Evolutionary conservation across 2,113 vertebrate genomes (phyloP).

Genomic region (Paratilapia polleni): DNA sequence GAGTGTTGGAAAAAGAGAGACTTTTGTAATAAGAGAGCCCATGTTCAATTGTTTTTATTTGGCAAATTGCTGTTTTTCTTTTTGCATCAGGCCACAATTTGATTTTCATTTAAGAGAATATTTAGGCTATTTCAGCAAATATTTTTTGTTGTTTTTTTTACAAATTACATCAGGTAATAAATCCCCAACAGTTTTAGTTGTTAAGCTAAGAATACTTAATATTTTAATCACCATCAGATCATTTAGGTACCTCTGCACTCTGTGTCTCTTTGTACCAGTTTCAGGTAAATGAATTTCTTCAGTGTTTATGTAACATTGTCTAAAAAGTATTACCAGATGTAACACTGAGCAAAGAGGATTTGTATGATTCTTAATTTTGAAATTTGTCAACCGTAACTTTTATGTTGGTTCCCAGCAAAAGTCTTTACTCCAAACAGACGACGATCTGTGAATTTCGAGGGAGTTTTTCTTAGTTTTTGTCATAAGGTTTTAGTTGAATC

Average conservation of each 20-base stretch:
- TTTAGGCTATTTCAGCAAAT: background rate
- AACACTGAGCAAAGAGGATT: background rate
- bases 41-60: background rate
- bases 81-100: no score
- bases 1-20: background rate
- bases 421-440: background rate
- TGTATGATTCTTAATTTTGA: background rate
- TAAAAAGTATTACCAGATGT: background rate
- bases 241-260: background rate
- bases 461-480: background rate
- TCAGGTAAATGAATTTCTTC: no score
- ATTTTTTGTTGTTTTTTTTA: no score
- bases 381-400: background rate
- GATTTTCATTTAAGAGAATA: background rate
- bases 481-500: background rate
- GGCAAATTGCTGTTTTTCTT: background rate
- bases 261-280: background rate
- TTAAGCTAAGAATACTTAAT: background rate
- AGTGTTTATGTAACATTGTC: background rate
- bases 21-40: background rate
- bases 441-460: background rate
- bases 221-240: background rate
- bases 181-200: background rate
- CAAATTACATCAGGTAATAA: background rate
- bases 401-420: background rate